Conservation (phyloP, 2,113 vertebrate species). For the Sinosuthora webbiana region DNA sequence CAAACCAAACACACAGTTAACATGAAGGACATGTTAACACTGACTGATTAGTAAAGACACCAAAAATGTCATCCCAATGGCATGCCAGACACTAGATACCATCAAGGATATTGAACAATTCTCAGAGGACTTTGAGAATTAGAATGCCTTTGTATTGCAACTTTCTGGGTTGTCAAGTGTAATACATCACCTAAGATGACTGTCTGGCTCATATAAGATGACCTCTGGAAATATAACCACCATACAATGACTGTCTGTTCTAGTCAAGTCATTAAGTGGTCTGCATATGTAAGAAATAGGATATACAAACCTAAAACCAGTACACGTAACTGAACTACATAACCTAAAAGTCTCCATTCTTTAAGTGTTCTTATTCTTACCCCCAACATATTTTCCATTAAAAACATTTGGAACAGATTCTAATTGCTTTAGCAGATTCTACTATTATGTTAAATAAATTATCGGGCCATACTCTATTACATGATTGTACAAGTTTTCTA, state of each 20-base stretch:
- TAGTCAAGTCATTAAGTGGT: conserved; percentile 43
- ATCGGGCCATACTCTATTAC: conserved; percentile 61
- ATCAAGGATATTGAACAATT: conserved; percentile 45
- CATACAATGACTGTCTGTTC: conserved; percentile 46
- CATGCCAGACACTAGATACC: conserved; percentile 5
- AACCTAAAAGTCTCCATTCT: neutral
- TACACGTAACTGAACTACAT: neutral
- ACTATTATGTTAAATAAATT: conserved; percentile 63
- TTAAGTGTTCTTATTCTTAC: conserved; percentile 1
- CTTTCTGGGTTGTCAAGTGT: conserved; percentile 46
- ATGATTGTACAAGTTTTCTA: conserved; percentile 70
- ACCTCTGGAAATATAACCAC: conserved; percentile 46
- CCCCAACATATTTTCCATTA: conserved; percentile 46
- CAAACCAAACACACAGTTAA: neutral
- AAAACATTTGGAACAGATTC: conserved; percentile 48
- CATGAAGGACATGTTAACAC: neutral
- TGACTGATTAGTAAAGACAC: conserved; percentile 31
- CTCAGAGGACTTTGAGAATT: conserved; percentile 32
- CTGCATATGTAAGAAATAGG: conserved; percentile 62
- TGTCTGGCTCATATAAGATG: conserved; percentile 15
- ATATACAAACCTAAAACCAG: conserved; percentile 22
- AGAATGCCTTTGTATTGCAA: conserved; percentile 39
- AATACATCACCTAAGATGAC: conserved; percentile 50
- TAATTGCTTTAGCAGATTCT: conserved; percentile 77
- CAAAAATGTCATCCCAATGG: conserved; percentile 12